Evolutionary conservation across 1,140 invertebrate genomes (phyloP).

Genomic region (Belonocnema kinseyi): DNA sequence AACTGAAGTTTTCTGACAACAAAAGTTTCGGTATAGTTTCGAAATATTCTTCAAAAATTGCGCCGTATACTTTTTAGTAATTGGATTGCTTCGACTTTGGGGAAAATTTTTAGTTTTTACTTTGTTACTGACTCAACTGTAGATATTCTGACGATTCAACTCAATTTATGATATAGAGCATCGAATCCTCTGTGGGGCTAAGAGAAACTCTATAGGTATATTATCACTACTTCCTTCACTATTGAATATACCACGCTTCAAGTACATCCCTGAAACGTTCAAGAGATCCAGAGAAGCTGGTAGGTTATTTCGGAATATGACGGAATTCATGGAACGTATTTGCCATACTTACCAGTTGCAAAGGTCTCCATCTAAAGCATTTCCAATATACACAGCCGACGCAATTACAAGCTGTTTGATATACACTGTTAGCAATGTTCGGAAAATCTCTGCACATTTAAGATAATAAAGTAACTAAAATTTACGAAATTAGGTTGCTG

Average conservation of each 20-base stretch:
- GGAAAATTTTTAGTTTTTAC: too few species aligned
- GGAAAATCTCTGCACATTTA: too few species aligned
- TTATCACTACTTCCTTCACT: slow-evolving; percentile 12
- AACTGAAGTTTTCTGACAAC: too few species aligned
- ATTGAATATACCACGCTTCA: background rate
- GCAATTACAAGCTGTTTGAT: background rate
- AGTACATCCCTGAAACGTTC: background rate
- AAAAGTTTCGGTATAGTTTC: too few species aligned
- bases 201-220: background rate
- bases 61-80: too few species aligned
- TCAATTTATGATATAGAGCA: background rate
- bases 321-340: background rate
- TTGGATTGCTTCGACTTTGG: too few species aligned
- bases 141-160: background rate
- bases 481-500: too few species aligned
- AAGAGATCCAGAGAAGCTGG: background rate
- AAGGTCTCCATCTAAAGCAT: background rate
- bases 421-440: too few species aligned
- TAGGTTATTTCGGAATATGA: background rate
- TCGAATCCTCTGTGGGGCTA: background rate
- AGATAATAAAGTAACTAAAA: too few species aligned
- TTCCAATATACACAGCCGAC: background rate
- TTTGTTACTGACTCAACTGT: background rate
- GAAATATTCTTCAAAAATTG: too few species aligned
- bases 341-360: background rate